Base-by-base conservation (phyloP, 2,797 vertebrate genomes). In the Molossus molossus region DNA sequence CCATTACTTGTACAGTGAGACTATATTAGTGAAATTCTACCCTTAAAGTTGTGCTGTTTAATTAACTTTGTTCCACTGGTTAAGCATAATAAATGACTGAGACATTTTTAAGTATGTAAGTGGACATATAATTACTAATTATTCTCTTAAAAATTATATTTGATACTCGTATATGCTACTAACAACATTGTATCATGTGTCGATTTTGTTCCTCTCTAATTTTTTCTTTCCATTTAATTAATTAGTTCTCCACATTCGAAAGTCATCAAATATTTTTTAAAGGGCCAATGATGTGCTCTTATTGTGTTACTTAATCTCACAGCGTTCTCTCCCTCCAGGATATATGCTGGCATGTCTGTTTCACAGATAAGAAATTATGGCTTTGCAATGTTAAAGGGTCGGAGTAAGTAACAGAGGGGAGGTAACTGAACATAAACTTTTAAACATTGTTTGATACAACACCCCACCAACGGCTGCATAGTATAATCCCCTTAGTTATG, bases 231-330 rank as follows among this genome's bases (percentile, higher is more conserved):
- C 9, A 8, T 48, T 40, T 90, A 60, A 92, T 40, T 90, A 60
- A 92, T 62, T 92, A 58, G 29, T 69, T 94, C 92, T 87, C 45
- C 83, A 53, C 37, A 79, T 60, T 94, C 33, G 76, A 75, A 96
- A 89, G 86, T 77, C 29, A 86, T 70, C 23, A 37, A 55, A 81
- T 60, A 25, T 69, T 77, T 76, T 84, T 85, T 73, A 50, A n/a
- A 69, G 29, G 14, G 6, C 27, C 58, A 80, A 21, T 86, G 82
- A 67, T 17, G 12, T 80, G 4, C 3, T n/a, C n/a, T n/a, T 57
- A 48, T 77, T 40, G 13, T 96, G 40, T 67, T 65, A 83, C 91
- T 80, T 76, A 70, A 76, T 87, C 60, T 64, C 25, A 40, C 8
- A 81, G 11, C 1, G 48, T 75, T 69, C n/a, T 91, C 13, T 85